These are phyloP conservation scores for Trematomus bernacchii DNA, from an alignment of 2,797 vertebrate genomes.

Conservation along the genomic window DNA sequence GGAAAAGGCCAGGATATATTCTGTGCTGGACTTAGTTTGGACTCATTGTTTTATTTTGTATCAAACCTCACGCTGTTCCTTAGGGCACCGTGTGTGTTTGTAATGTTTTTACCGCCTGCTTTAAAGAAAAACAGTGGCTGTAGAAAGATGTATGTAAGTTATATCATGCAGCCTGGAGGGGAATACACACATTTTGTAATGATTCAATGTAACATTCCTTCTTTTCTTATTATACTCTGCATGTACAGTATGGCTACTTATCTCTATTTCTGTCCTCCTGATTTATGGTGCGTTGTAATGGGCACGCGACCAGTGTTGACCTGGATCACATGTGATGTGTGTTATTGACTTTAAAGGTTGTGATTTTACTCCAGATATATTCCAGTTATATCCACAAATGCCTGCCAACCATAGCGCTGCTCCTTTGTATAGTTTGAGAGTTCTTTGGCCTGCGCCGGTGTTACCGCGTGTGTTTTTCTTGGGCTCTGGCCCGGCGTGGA, in stretches of 20 bases:
- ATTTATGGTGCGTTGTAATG: slow-evolving; percentile 32
- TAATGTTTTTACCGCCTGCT: slow-evolving; percentile 27
- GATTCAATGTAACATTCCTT: background rate
- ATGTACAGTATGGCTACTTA: background rate
- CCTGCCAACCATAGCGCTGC: slow-evolving; percentile 48
- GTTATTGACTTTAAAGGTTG: slow-evolving; percentile 47
- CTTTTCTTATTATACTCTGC: slow-evolving; percentile 16
- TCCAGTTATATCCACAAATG: slow-evolving; percentile 51
- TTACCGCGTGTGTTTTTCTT: slow-evolving; percentile 54
- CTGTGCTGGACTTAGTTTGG: slow-evolving; percentile 18
- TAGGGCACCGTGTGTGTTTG: background rate
- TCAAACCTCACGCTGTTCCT: slow-evolving; percentile 6
- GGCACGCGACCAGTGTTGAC: slow-evolving; percentile 41
- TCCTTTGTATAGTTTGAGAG: slow-evolving; percentile 55
- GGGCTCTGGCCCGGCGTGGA: slow-evolving; percentile 45
- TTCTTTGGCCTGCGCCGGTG: slow-evolving; percentile 31
- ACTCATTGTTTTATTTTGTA: slow-evolving; percentile 12
- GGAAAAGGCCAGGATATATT: slow-evolving; percentile 27
- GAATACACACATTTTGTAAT: slow-evolving; percentile 25
- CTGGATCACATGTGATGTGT: slow-evolving; percentile 41
- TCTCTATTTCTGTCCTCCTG: slow-evolving; percentile 19
- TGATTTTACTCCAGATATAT: slow-evolving; percentile 56
- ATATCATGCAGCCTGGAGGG: slow-evolving; percentile 13
- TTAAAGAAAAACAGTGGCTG: slow-evolving; percentile 11
- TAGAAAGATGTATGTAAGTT: background rate